Conservation (phyloP, 2,888 invertebrate genomes). For the Epinotia bilunana region DNA sequence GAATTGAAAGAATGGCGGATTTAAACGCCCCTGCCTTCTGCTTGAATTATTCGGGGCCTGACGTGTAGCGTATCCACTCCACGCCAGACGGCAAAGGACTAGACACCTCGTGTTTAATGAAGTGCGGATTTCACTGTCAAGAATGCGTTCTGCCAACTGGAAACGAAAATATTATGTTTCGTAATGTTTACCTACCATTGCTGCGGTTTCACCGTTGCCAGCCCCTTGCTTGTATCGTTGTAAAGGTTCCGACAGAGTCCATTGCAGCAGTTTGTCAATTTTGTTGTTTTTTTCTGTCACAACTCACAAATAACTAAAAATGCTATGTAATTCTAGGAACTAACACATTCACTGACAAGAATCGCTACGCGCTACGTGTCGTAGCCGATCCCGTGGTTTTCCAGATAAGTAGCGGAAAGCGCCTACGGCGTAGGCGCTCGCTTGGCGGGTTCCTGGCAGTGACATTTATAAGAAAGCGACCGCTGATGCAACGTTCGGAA, state of each 20-base stretch:
- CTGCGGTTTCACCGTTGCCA: background rate
- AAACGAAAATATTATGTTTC: slow-evolving; percentile 1
- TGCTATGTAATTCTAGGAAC: background rate
- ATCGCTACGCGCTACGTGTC: no score
- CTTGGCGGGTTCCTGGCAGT: no score
- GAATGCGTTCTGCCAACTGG: background rate
- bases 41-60: slow-evolving; percentile 51
- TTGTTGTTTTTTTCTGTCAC: no score
- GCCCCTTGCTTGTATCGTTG: background rate
- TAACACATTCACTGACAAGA: no score
- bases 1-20: slow-evolving; percentile 51
- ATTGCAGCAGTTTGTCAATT: no score
- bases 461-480: background rate
- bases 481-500: background rate
- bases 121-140: slow-evolving; percentile 19
- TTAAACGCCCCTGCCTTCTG: slow-evolving; percentile 49
- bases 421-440: no score
- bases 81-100: slow-evolving; percentile 42
- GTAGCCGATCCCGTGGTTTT: no score
- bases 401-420: no score
- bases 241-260: no score
- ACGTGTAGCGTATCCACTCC: slow-evolving; percentile 31
- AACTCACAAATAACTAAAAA: no score
- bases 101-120: slow-evolving; percentile 32
- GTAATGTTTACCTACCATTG: background rate